Evolutionary conservation across 2,888 invertebrate species (phyloP), one percentile per base, ranked within the genome.

Genomic region (Crossocerus cetratus): DNA sequence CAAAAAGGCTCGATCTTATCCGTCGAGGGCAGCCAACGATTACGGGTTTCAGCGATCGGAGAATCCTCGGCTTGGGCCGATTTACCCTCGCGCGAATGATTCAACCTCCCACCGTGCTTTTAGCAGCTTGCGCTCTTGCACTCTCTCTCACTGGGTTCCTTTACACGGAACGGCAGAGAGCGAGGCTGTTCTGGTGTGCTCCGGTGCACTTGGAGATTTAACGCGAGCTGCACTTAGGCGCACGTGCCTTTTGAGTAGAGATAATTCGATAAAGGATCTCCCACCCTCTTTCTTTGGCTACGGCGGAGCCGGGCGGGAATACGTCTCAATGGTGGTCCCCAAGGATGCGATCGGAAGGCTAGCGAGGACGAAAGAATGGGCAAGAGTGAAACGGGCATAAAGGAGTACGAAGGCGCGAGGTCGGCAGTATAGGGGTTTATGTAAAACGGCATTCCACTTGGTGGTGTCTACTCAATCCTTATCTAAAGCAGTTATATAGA

Each of bases 401-500:
- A 56, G 57, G 60, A 72, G 57, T 61, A 66, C 22, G 65, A 66
- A 70, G 71, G 69, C 60, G 73, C 71, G 71, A 73, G 68, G 60
- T 57, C 56, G 61, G 45, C 58, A 53, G 53, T 65, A 69, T 72
- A 63, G 71, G 75, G 77, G 77, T 86, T 86, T 82, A 79, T 82
- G 83, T 80, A 84, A 85, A 85, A 87, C 86, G 78, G 83, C 86
- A 87, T 88, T 86, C 85, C 86, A 65, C 80, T 73, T 72, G 80
- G 79, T 78, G 83, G 82, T 83, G 83, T 82, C 81, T 83, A 83
- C 87, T 85, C 83, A 86, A 84, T 84, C 83, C 86, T 87, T 88
- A 88, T 88, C 87, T 83, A 82, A 86, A 82, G 86, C 84, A 84
- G 82, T 83, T 86, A 83, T 83, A 86, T 86, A 84, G 84, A 86